Evolutionary conservation across 1,140 invertebrate species (phyloP).

Genomic region (Propsilocerus akamusi): DNA sequence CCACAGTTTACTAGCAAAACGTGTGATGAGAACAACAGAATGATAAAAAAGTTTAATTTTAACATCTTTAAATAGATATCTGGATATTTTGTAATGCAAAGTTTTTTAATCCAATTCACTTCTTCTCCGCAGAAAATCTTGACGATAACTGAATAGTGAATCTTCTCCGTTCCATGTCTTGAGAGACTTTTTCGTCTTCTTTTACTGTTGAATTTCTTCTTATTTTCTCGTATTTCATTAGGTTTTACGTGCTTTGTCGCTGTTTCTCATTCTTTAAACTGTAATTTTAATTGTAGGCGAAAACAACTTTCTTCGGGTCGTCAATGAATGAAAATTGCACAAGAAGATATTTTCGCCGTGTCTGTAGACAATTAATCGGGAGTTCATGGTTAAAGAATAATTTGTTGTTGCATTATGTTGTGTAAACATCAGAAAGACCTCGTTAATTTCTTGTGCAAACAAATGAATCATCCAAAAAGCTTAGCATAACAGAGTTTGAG

Average conservation of each 20-base stretch:
- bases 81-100: background rate
- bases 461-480: too few species aligned
- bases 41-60: background rate
- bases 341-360: background rate
- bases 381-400: background rate
- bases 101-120: too few species aligned
- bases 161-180: slow-evolving; percentile 1
- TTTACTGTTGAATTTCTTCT: background rate
- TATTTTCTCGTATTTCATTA: background rate
- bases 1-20: background rate
- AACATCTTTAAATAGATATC: background rate
- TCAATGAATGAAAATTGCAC: background rate
- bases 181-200: background rate
- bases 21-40: background rate
- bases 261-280: too few species aligned
- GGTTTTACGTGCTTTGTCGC: too few species aligned
- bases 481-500: too few species aligned
- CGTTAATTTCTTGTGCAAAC: background rate
- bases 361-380: background rate
- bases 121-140: background rate
- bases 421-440: background rate
- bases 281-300: too few species aligned
- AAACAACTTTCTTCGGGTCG: too few species aligned
- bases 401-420: background rate
- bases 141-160: background rate